Evolutionary conservation across 2,888 invertebrate species (phyloP).

Genomic region (Ischnus inquisitorius): DNA sequence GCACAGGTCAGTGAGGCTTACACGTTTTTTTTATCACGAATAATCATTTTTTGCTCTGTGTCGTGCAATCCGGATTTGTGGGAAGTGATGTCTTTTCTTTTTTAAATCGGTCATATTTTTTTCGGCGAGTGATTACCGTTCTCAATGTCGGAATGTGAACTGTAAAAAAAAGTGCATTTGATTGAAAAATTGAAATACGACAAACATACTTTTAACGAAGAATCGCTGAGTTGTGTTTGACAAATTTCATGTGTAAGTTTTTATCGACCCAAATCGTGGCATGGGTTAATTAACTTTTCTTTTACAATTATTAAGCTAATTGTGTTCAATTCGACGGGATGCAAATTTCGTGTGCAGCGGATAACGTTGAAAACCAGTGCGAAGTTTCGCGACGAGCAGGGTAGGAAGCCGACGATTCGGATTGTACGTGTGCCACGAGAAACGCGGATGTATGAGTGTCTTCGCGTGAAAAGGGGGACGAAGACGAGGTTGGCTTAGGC

Average conservation of each 20-base stretch:
- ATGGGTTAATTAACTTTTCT: neutral
- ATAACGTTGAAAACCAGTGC: conserved; percentile 74
- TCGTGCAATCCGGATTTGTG: neutral
- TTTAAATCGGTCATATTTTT: neutral
- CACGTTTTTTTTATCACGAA: conserved; percentile 35
- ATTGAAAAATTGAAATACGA: too few relatives aligned
- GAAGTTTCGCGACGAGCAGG: conserved; percentile 74
- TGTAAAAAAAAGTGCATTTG: neutral
- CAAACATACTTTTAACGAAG: too few relatives aligned
- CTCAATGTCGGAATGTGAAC: neutral
- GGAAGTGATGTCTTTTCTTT: neutral
- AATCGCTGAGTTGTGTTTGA: too few relatives aligned
- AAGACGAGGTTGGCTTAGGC: conserved; percentile 82
- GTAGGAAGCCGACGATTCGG: conserved; percentile 77
- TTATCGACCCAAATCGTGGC: too few relatives aligned
- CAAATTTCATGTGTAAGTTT: too few relatives aligned
- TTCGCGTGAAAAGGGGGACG: conserved; percentile 77
- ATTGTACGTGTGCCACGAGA: conserved; percentile 72
- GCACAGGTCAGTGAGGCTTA: conserved; percentile 88
- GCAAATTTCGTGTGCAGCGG: neutral
- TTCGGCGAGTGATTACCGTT: neutral
- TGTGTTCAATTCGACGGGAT: neutral
- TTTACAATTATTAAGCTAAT: neutral
- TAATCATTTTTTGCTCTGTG: neutral
- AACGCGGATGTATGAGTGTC: conserved; percentile 72